These are phyloP conservation scores for Atrichornis clamosus DNA, from an alignment of 2,113 vertebrate species.

Conservation along the genomic window DNA sequence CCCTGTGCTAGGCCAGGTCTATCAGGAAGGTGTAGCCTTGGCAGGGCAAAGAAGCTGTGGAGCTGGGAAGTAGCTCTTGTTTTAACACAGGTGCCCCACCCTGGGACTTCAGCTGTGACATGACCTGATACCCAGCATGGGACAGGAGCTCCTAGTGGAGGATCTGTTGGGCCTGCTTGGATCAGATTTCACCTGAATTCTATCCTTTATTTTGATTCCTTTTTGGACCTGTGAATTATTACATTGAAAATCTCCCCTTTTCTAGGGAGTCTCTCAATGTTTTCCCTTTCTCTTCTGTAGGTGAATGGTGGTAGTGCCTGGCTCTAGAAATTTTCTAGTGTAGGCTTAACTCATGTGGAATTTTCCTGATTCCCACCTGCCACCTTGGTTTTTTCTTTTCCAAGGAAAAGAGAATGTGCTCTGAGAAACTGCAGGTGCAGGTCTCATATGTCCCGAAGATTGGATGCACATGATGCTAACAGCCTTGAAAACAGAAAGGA, in stretches of 20 bases:
- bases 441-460: neutral
- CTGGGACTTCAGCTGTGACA: neutral
- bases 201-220: neutral
- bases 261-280: fast-evolving
- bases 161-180: neutral
- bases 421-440: neutral
- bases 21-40: neutral
- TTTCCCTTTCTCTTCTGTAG: neutral
- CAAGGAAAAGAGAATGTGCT: neutral
- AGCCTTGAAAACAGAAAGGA: neutral
- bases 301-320: neutral
- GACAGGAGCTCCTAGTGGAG: neutral
- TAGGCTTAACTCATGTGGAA: neutral
- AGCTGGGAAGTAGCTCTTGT: neutral
- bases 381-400: neutral
- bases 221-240: neutral
- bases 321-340: neutral
- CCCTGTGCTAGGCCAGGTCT: neutral
- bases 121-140: neutral
- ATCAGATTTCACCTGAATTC: neutral
- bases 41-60: neutral
- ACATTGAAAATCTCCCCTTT: neutral
- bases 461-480: neutral
- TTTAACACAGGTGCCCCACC: neutral
- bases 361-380: neutral